A percentile compares a stretch with the other conserved stretches of the same genome.
These are phyloP conservation scores for Cerastis leucographa DNA, from an alignment of 2,888 invertebrate genomes.

Conservation along the genomic window DNA sequence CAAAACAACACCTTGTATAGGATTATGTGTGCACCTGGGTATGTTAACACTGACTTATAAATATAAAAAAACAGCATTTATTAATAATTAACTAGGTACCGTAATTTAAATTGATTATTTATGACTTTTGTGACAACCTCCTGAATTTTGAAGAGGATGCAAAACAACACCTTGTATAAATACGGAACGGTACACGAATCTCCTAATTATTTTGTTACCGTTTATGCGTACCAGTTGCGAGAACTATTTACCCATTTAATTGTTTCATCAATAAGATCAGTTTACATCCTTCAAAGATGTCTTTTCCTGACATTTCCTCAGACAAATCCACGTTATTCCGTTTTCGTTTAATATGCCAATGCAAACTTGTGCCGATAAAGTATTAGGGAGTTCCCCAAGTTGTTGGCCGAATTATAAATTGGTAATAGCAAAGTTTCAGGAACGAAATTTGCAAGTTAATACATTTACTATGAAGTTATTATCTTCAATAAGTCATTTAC, in stretches of 20 bases:
- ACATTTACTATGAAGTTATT: neutral
- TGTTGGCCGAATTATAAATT: conserved; percentile 37
- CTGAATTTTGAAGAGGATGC: too few relatives aligned
- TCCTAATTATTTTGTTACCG: conserved; percentile 4
- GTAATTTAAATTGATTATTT: too few relatives aligned
- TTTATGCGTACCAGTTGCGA: neutral
- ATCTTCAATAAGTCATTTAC: neutral
- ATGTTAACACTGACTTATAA: too few relatives aligned
- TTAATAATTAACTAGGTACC: too few relatives aligned
- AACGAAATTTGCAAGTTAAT: conserved; percentile 31
- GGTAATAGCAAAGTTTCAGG: conserved; percentile 22
- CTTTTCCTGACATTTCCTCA: neutral
- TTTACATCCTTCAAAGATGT: neutral
- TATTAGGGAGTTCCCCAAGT: conserved; percentile 7
- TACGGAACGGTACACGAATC: neutral
- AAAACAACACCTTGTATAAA: too few relatives aligned
- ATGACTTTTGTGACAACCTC: too few relatives aligned
- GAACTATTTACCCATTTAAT: conserved; percentile 5
- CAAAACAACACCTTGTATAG: too few relatives aligned
- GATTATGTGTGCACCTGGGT: too few relatives aligned
- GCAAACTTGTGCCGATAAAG: conserved; percentile 20
- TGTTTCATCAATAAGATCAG: conserved; percentile 12
- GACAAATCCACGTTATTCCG: neutral
- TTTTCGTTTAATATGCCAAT: conserved; percentile 2
- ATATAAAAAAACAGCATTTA: too few relatives aligned